Evolutionary conservation across 2,797 vertebrate species (phyloP), one percentile per base, ranked within the genome.

Genomic region (Poeciliopsis gracilis): DNA sequence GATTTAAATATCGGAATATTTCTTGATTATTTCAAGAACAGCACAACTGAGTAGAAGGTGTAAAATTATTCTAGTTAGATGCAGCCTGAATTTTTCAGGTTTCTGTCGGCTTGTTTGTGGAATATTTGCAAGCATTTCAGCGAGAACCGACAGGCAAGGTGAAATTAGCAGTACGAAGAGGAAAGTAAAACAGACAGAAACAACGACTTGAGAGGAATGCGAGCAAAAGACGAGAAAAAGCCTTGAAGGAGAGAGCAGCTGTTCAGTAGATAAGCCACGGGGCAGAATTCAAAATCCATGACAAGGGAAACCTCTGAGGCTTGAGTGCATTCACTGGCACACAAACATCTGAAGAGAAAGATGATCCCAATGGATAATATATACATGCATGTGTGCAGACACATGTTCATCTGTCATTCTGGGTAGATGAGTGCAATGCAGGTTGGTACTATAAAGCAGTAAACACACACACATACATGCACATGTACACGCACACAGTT

Each of bases 171-270:
- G 23, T 72, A 30, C 30, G 20, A 72, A 75, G 67, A 74, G 66
- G 72, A 77, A 75, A 80, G 75, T 79, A 67, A 77, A 77, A 81
- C 20, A 75, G 77, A 86, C 49, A 83, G 78, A 83, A 72, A 83
- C 46, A 81, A 84, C 78, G 81, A 89, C 86, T 86, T 78, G 61
- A 76, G 88, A 92, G 90, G 85, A 91, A 93, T 75, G 88, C 80
- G 87, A 89, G 88, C 90, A 89, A 89, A 90, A 90, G 88, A 91
- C n/a, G 59, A 81, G 74, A 72, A 77, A 82, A 85, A 86, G 85
- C 84, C 89, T 92, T 89, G 83, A 87, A 92, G 90, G 85, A 89
- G 82, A 85, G 90, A 92, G 87, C 92, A 91, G 92, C 90, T 95
- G 93, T 93, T 94, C 87, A 80, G 83, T 86, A 73, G 83, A 90